Evolutionary conservation across 1,140 invertebrate genomes (phyloP).

Genomic region (Latrodectus geometricus): DNA sequence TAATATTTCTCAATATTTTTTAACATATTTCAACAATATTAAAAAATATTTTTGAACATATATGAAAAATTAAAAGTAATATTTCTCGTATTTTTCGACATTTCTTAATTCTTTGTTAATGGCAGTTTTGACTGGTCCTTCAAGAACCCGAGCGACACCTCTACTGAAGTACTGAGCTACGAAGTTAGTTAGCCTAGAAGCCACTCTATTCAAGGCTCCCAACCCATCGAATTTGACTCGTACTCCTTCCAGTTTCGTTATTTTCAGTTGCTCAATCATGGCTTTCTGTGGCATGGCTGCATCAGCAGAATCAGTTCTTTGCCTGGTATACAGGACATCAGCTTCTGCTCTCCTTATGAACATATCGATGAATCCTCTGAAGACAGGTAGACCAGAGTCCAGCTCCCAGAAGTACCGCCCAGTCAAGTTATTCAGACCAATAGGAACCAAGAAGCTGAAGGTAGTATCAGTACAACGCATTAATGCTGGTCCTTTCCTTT

Average conservation of each 20-base stretch:
- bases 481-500: conserved; percentile 14
- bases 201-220: conserved; percentile 13
- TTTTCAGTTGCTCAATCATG: conserved; percentile 19
- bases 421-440: conserved; percentile 13
- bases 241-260: conserved; percentile 31
- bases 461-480: conserved; percentile 31
- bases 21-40: too few species aligned
- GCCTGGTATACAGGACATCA: conserved; percentile 24
- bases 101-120: conserved; percentile 43
- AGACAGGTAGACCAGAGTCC: conserved; percentile 11
- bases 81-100: conserved; percentile 44
- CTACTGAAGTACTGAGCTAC: conserved; percentile 24
- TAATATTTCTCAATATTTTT: conserved; percentile 52
- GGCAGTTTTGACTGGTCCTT: conserved; percentile 30
- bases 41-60: not conserved
- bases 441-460: conserved; percentile 42
- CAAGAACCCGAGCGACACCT: conserved; percentile 10
- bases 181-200: conserved; percentile 9
- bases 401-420: conserved; percentile 38
- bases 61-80: conserved; percentile 15
- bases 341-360: conserved; percentile 6
- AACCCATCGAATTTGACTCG: conserved; percentile 29
- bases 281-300: not conserved
- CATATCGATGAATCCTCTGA: conserved; percentile 28
- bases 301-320: not conserved